phyloP scores from a whole-genome alignment of 2,888 invertebrate species.

The Mantis religiosa region DNA sequence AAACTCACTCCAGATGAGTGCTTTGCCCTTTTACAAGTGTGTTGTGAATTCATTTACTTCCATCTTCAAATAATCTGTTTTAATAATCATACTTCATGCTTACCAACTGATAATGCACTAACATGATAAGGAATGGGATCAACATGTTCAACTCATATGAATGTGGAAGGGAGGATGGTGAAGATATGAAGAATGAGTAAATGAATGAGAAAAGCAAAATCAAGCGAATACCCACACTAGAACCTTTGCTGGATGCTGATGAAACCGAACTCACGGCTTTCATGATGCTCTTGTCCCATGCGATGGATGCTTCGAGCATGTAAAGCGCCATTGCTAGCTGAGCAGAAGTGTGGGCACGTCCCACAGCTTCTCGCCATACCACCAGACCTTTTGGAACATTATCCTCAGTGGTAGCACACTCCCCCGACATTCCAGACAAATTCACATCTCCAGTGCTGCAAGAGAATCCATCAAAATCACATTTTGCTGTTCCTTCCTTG shows the following conservation, averaged over 20 bases:
- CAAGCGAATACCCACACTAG: conserved; percentile 33
- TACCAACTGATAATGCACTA: background rate
- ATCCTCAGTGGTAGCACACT: conserved; percentile 47
- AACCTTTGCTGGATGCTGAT: conserved; percentile 30
- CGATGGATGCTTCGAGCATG: conserved; percentile 86
- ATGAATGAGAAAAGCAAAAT: conserved; percentile 21
- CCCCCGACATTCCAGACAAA: conserved; percentile 46
- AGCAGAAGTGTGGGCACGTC: conserved; percentile 78
- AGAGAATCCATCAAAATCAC: conserved; percentile 2
- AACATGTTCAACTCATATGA: background rate
- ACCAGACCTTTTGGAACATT: conserved; percentile 73
- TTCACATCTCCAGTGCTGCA: conserved; percentile 59
- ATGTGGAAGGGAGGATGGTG: background rate
- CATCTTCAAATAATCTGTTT: background rate
- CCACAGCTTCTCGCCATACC: conserved; percentile 87
- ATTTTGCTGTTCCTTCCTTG: background rate
- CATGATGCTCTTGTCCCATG: conserved; percentile 99
- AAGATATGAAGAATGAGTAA: conserved; percentile 4
- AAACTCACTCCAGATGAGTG: too few relatives aligned
- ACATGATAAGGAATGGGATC: background rate
- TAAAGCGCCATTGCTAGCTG: conserved; percentile 88
- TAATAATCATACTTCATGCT: background rate
- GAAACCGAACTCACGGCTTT: conserved; percentile 79
- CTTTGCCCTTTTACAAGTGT: too few relatives aligned
- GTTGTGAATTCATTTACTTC: background rate